Base-by-base conservation (phyloP, 2,888 invertebrate species). In the Spicauda simplicius region DNA sequence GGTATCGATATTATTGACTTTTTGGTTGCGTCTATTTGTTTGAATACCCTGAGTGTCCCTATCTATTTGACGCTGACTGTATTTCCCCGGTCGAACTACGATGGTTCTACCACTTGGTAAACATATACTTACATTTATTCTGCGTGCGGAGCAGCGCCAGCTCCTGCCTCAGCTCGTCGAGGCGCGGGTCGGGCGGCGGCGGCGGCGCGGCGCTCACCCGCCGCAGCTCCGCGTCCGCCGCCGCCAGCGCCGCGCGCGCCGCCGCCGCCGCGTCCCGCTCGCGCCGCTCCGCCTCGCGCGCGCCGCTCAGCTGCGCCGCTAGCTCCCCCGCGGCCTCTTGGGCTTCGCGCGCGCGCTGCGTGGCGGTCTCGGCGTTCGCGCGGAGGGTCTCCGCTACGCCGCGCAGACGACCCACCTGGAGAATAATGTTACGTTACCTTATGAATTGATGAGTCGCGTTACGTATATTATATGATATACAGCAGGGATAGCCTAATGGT, bases 111-210 rank as follows among this genome's bases (percentile, higher is more conserved):
- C n/a, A n/a, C n/a, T n/a, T n/a, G n/a, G n/a, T n/a, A n/a, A n/a
- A n/a, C n/a, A n/a, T 25, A 48, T 48, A 81, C 91, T 82, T 86
- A 97, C 97, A 94, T 91, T 96, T 95, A 84, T 97, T 97, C 80
- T 96, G 95, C 62, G 96, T 95, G 77, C 96, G 94, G 73, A 98
- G 94, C 75, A 95, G 90, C 62, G 95, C 94, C 72, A 98, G 94
- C 86, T 97, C 96, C 76, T 95, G 94, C 83, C 96, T 95, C 71
- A 97, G 91, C 81, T 97, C 97, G 74, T 96, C 96, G 70, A 97
- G 94, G 80, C 96, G 94, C 70, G 97, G 94, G 71, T 96, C 95
- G 74, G 97, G 96, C 56, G 96, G 96, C 69, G 93, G 94, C 6
- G 93, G 91, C 12, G 91, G 87, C 79, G 96, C 96, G n/a, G 94